Evolutionary conservation across 2,113 vertebrate species (phyloP).

Genomic region (Aspiorhynchus laticeps): DNA sequence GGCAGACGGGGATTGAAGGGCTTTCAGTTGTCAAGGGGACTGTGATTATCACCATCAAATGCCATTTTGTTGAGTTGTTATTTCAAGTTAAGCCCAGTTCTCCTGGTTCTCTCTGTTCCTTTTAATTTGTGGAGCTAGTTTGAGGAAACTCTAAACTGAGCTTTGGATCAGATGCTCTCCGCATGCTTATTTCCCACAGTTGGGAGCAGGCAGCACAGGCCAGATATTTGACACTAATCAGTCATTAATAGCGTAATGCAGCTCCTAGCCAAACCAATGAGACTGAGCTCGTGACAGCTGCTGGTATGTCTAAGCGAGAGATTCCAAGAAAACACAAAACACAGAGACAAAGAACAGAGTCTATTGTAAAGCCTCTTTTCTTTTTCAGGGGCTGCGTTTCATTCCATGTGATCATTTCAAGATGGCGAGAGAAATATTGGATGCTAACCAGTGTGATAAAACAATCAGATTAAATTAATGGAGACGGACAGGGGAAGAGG

Average conservation of each 20-base stretch:
- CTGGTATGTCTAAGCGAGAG: conserved; percentile 63
- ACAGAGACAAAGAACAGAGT: conserved; percentile 41
- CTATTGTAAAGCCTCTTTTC: conserved; percentile 41
- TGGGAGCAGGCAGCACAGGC: conserved; percentile 62
- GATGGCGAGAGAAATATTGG: conserved; percentile 28
- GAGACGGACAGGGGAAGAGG: conserved; percentile 5
- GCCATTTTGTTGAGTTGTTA: conserved; percentile 58
- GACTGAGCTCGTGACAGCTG: conserved; percentile 72
- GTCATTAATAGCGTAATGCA: conserved; percentile 74
- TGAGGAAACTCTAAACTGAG: conserved; percentile 73
- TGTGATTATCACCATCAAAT: conserved; percentile 63
- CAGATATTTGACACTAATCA: conserved; percentile 82
- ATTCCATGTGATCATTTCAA: conserved; percentile 47
- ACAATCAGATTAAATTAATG: conserved; percentile 30
- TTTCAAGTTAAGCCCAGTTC: conserved; percentile 59
- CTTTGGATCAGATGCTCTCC: conserved; percentile 72
- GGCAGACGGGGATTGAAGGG: conserved; percentile 38
- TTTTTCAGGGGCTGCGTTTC: conserved; percentile 32
- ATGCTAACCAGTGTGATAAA: conserved; percentile 21
- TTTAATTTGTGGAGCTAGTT: conserved; percentile 50
- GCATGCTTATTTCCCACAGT: conserved; percentile 76
- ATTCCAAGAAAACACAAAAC: conserved; percentile 64
- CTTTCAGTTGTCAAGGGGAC: conserved; percentile 41
- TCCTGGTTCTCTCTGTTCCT: conserved; percentile 60
- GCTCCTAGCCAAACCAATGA: conserved; percentile 59